Evolutionary conservation across 1,140 invertebrate genomes (phyloP).

Genomic region (Protaetia brevitarsis): DNA sequence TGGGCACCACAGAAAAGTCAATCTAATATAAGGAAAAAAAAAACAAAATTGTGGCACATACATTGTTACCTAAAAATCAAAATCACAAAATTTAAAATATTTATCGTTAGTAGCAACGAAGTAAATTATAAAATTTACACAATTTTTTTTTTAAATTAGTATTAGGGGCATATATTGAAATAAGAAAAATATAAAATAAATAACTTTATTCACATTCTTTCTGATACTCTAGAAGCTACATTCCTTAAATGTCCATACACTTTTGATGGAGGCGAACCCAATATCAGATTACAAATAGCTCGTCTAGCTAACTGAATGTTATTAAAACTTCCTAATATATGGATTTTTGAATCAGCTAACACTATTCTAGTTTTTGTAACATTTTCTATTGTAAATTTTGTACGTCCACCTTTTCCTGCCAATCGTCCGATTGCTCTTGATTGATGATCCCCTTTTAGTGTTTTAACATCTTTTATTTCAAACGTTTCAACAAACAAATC

Average conservation of each 20-base stretch:
- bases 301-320: conserved; percentile 94
- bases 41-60: too few relatives aligned
- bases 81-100: not conserved
- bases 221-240: conserved; percentile 75
- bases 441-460: conserved; percentile 92
- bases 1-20: too few relatives aligned
- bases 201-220: conserved; percentile 69
- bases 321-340: conserved; percentile 96
- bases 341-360: conserved; percentile 93
- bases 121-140: not conserved
- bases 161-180: not conserved
- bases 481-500: conserved; percentile 98
- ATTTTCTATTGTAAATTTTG: conserved; percentile 99
- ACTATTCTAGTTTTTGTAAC: conserved; percentile 98
- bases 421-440: conserved; percentile 93
- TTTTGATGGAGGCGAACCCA: conserved; percentile 94
- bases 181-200: conserved; percentile 10
- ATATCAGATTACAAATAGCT: conserved; percentile 96
- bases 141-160: not conserved
- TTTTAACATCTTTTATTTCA: conserved; percentile 96
- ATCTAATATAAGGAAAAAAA: too few relatives aligned
- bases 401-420: conserved; percentile 95
- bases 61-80: too few relatives aligned
- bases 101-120: too few relatives aligned
- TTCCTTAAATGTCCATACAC: conserved; percentile 91